phyloP scores from a whole-genome alignment of 2,888 invertebrate genomes.

The Apoda limacodes region DNA sequence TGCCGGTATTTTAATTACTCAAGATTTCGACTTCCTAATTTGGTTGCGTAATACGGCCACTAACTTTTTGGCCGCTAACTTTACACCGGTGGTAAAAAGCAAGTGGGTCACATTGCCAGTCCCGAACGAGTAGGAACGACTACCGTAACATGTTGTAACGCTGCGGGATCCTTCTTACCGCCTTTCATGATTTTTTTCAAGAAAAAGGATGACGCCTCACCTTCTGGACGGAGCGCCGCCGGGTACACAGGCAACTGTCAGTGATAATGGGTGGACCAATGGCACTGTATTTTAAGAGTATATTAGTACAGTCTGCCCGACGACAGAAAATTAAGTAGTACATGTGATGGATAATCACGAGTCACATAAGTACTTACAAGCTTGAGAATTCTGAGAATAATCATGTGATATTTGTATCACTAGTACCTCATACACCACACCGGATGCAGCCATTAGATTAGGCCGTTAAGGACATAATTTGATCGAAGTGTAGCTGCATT shows the following conservation, averaged over 20 bases:
- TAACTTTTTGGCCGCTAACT: no score
- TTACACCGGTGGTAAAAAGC: no score
- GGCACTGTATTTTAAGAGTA: conserved; percentile 20
- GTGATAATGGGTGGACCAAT: conserved; percentile 22
- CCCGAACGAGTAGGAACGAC: conserved; percentile 18
- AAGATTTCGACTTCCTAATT: no score
- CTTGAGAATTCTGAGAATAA: conserved; percentile 21
- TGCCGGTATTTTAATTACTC: no score
- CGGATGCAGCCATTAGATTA: conserved; percentile 15
- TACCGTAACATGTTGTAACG: conserved; percentile 18
- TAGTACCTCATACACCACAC: conserved; percentile 19
- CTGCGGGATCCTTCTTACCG: conserved; percentile 24
- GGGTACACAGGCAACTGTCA: conserved; percentile 18
- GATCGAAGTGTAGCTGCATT: conserved; percentile 16
- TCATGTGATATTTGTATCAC: conserved; percentile 21
- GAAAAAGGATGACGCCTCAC: conserved; percentile 22
- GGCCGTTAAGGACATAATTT: conserved; percentile 17
- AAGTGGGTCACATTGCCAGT: no score
- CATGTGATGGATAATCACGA: conserved; percentile 25
- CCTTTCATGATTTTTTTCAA: conserved; percentile 26
- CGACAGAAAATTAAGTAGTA: conserved; percentile 19
- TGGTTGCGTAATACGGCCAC: no score
- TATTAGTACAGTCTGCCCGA: conserved; percentile 20
- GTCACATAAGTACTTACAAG: conserved; percentile 22
- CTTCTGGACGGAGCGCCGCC: conserved; percentile 21